Percentiles rank a stretch among this genome's conserved stretches.
Conservation (phyloP, 2,113 vertebrate genomes). For the Crotalus helleri region DNA sequence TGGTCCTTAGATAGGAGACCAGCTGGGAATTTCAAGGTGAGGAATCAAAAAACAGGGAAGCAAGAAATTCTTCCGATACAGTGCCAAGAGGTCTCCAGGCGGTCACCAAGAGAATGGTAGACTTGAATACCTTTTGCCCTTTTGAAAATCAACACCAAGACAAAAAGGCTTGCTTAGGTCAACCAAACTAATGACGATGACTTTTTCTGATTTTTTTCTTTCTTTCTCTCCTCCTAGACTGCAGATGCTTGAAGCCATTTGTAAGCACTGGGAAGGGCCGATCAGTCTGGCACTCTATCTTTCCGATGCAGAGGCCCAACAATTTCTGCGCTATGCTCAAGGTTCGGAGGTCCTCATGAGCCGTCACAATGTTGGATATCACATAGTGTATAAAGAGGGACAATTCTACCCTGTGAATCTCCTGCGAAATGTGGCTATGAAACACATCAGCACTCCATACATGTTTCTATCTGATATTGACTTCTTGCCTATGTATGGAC, state of each 20-base stretch:
- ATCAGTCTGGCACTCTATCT: conserved; percentile 97
- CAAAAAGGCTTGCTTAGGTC: not conserved
- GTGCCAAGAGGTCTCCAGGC: not conserved
- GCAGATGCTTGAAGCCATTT: conserved; percentile 99
- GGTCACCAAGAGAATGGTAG: not conserved
- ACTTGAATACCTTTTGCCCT: not conserved
- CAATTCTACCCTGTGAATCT: conserved; percentile 99
- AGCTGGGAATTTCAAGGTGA: not conserved
- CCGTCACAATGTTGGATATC: conserved; percentile 92
- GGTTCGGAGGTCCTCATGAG: conserved; percentile 95
- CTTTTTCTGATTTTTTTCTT: conserved; percentile 39
- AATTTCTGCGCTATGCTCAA: conserved; percentile 98
- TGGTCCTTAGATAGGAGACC: not conserved
- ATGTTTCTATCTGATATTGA: conserved; percentile 98
- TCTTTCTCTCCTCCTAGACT: conserved; percentile 73
- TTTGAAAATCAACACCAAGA: not conserved
- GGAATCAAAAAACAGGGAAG: not conserved
- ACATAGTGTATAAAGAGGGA: conserved; percentile 98
- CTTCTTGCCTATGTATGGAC: conserved; percentile 99
- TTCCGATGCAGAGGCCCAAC: conserved; percentile 95
- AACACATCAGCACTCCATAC: conserved; percentile 93
- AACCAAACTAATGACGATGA: not conserved
- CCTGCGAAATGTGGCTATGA: conserved; percentile 94
- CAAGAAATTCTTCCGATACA: not conserved
- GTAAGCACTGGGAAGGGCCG: conserved; percentile 98